Base-by-base conservation (phyloP, 35 echinoderm and acorn worm genomes). In the Hemicentrotus pulcherrimus region DNA sequence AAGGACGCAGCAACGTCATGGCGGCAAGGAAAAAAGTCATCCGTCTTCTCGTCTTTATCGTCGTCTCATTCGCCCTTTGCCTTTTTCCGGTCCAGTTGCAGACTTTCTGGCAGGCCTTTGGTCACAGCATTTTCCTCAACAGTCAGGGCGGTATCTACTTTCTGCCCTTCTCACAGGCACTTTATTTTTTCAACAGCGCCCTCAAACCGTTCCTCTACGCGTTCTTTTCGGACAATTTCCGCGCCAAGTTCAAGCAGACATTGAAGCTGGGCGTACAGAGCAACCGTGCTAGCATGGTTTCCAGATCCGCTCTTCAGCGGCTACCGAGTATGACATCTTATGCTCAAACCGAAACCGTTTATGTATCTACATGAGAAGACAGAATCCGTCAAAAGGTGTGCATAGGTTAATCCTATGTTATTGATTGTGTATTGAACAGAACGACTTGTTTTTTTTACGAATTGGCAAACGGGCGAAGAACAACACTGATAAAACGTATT, bases 191-290 rank as follows among this genome's bases (percentile, higher is more conserved):
- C 35, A 99, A 99, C 71, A 99, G 98, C 94, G 96, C 96, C 50
- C 95, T 99, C 32, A 99, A 99, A 61, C 98, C 98, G 28, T 94
- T 99, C 61, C 60, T 99, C 18, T 99, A 99, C 46, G 98, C 98
- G 52, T 97, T 99, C 86, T 95, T 99, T 14, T 99, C 98, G 46
- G 96, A 99, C 55, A 99, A 99, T 50, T 99, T 99, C 61, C 95
- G 98, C 33, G 95, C 89, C n/a, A 97, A 95, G n/a, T 96, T 99
- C 91, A 92, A 86, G 32, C 94, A 96, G 41, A 97, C 98, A 2
- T 47, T 96, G 55, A 60, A 88, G 28, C 94, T 96, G 19, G 94
- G 92, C 32, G 94, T 86, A 55, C 92, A 93, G n/a, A 92, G 59
- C 8, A 92, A 97, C 47, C 60, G 94, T 11, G 52, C 46, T 8